Base-by-base conservation (phyloP, 1,140 invertebrate genomes). In the Conopomorpha cramerella region DNA sequence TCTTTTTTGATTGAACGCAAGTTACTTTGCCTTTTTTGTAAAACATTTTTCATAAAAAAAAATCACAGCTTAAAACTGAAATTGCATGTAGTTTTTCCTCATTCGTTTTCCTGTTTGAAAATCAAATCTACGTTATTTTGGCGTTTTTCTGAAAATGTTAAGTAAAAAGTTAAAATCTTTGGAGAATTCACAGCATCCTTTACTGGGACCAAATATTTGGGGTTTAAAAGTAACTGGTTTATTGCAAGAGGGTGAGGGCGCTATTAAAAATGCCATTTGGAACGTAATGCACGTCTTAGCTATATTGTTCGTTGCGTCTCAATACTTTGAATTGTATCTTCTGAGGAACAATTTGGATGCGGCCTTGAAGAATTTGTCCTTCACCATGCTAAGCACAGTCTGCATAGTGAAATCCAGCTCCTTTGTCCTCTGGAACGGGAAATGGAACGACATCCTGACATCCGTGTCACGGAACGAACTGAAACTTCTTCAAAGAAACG, bases 241-340 rank as follows among this genome's bases (percentile, higher is more conserved):
- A 41, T 67, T 54, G 58, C 54, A 65, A 38, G 39, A 53, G 1
- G n/a, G n/a, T n/a, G 44, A 45, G 12, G 32, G 30, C 23, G 44
- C 46, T 7, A 10, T 48, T 8, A 45, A 26, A 13, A 16, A 38
- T 16, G 36, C 36, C 16, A 15, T 59, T 4, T 62, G 51, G 15
- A 56, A 62, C 31, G 14, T 46, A 1, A 30, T 68, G 4, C 65
- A 70, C 39, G 16, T 63, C 12, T 25, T 43, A 0, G 58, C 54
- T 7, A 44, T 52, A n/a, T 12, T 66, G 1, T 63, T 73, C 36
- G 62, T 73, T 15, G 3, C 68, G 2, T 55, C 46, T 14, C 63
- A 70, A 36, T 73, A 63, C 17, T 15, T 66, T 8, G 68, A 73
- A 26, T 47, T 73, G 1, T 70, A 59, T 61, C 31, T 51, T 0